phyloP scores from a whole-genome alignment of 2,113 vertebrate genomes.

The Rattus norvegicus region DNA sequence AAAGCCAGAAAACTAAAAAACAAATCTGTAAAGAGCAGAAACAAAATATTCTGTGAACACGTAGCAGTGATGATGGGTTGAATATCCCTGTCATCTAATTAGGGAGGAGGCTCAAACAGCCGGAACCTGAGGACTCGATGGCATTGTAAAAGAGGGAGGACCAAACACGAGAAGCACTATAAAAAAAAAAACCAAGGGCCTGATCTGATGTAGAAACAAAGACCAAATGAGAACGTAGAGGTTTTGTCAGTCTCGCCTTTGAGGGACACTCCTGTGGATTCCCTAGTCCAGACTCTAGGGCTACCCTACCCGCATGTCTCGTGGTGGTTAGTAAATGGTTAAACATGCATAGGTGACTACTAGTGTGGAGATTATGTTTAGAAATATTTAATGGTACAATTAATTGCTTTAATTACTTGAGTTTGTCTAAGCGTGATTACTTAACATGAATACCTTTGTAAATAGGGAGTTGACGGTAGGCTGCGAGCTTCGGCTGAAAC shows the following conservation, averaged over 20 bases:
- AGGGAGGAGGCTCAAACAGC: neutral
- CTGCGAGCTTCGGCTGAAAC: constrained; percentile 91
- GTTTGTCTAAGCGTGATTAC: neutral
- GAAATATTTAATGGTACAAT: neutral
- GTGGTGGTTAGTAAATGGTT: neutral
- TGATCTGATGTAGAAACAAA: neutral
- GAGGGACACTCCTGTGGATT: neutral
- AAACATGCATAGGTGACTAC: neutral
- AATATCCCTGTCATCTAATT: neutral
- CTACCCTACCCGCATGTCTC: neutral
- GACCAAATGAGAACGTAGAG: neutral
- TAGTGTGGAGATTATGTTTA: neutral
- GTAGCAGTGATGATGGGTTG: neutral
- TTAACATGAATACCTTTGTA: constrained; percentile 86
- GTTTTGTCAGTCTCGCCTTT: neutral
- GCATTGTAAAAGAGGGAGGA: neutral
- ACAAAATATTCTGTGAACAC: constrained; percentile 1
- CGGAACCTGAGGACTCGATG: neutral
- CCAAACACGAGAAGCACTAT: neutral
- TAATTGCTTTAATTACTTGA: neutral
- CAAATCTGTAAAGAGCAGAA: neutral
- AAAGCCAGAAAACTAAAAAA: neutral
- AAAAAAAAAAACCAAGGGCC: neutral
- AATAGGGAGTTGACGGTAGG: constrained; percentile 90
- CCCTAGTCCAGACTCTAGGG: neutral